phyloP scores from a whole-genome alignment of 2,888 invertebrate genomes.

The Eurytoma californica region DNA sequence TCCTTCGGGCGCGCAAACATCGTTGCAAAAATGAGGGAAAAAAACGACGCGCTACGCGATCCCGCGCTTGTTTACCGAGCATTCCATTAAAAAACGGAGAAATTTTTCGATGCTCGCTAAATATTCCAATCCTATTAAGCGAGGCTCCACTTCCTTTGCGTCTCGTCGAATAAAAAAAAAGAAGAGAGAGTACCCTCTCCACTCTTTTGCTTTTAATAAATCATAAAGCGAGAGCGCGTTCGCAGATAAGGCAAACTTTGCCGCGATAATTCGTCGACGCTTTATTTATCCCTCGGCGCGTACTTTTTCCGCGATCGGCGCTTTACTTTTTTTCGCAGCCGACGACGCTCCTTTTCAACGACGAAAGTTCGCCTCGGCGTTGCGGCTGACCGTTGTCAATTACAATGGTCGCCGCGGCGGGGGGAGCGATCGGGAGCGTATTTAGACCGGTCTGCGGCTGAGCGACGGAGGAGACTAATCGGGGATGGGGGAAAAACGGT shows the following conservation, averaged over 20 bases:
- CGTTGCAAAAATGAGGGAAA: conserved; percentile 1
- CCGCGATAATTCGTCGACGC: conserved; percentile 21
- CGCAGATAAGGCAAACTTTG: conserved; percentile 22
- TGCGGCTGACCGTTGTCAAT: conserved; percentile 38
- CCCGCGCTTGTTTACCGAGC: conserved; percentile 42
- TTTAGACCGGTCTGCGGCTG: not conserved
- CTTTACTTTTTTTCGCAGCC: conserved; percentile 2
- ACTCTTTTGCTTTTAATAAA: conserved; percentile 32
- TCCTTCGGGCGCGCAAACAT: conserved; percentile 28
- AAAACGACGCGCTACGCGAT: conserved; percentile 10
- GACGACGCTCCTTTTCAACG: not conserved
- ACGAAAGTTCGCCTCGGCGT: conserved; percentile 5
- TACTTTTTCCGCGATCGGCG: not conserved
- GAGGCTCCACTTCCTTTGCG: not conserved
- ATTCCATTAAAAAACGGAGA: conserved; percentile 45
- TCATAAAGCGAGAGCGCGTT: conserved; percentile 34
- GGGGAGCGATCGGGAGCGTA: conserved; percentile 3
- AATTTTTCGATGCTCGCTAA: conserved; percentile 42
- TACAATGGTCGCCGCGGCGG: conserved; percentile 24
- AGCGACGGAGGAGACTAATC: conserved; percentile 41
- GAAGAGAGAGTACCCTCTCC: conserved; percentile 13
- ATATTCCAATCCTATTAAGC: conserved; percentile 54
- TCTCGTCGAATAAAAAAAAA: conserved; percentile 10
- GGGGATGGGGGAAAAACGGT: conserved; percentile 8
- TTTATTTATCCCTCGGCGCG: conserved; percentile 22